Conservation (phyloP, 2,888 invertebrate genomes). For the Criorhina ranunculi region DNA sequence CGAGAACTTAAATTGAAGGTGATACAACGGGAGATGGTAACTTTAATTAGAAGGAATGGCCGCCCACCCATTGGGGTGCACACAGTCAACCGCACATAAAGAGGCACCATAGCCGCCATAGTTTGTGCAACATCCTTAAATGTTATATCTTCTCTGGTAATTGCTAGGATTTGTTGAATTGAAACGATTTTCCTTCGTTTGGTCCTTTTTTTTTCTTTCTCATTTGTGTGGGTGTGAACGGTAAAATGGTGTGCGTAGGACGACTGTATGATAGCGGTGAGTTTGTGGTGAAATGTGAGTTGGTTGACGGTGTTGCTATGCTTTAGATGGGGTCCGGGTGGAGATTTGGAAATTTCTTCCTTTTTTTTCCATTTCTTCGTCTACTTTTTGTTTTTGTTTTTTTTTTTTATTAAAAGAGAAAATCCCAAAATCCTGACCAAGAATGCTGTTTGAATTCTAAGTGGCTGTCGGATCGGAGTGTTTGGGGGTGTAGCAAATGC, state of each 20-base stretch:
- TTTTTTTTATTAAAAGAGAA: slow-evolving; percentile 12
- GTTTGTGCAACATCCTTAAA: slow-evolving; percentile 51
- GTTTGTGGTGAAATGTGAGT: slow-evolving; percentile 17
- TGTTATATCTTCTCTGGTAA: slow-evolving; percentile 56
- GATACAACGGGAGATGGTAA: slow-evolving; percentile 24
- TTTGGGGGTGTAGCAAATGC: slow-evolving; percentile 22
- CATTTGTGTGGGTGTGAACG: slow-evolving; percentile 10
- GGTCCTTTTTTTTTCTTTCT: neutral
- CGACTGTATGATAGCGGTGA: neutral
- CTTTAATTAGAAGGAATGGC: slow-evolving; percentile 27
- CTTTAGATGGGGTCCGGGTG: neutral
- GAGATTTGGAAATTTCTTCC: neutral
- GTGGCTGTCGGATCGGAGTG: slow-evolving; percentile 24
- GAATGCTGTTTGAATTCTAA: slow-evolving; percentile 51
- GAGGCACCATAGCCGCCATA: neutral
- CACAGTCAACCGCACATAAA: slow-evolving; percentile 3
- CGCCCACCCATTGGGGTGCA: neutral
- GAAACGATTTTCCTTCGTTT: slow-evolving; percentile 43
- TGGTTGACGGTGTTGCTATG: neutral
- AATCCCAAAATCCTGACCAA: slow-evolving; percentile 48
- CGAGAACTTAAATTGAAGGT: slow-evolving; percentile 46
- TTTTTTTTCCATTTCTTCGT: neutral
- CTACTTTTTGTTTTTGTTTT: neutral
- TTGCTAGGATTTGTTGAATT: slow-evolving; percentile 65
- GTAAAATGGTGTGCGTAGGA: slow-evolving; percentile 13